Evolutionary conservation across 2,113 vertebrate species (phyloP).

Genomic region (Pluvialis apricaria): DNA sequence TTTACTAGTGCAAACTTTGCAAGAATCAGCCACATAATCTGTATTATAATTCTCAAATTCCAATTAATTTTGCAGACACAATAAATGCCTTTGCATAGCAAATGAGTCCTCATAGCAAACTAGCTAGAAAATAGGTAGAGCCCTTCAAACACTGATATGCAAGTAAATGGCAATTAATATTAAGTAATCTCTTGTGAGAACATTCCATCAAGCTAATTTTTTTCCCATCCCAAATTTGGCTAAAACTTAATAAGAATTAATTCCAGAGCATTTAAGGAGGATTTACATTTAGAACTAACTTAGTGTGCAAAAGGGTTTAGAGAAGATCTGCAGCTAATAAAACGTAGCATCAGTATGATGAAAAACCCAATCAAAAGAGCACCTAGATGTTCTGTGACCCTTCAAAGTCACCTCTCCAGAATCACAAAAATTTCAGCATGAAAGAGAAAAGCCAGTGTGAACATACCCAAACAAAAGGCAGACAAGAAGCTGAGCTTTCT

Average conservation of each 20-base stretch:
- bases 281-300: neutral
- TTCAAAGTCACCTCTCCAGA: neutral
- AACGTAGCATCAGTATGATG: neutral
- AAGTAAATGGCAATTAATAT: neutral
- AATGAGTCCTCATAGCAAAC: neutral
- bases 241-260: neutral
- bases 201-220: neutral
- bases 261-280: neutral
- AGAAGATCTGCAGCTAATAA: neutral
- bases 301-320: neutral
- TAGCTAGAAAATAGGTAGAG: neutral
- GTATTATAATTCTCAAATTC: neutral
- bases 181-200: neutral
- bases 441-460: neutral
- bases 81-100: neutral
- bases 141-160: neutral
- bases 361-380: neutral
- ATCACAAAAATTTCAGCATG: neutral
- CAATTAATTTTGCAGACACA: neutral
- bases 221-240: neutral
- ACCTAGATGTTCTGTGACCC: neutral
- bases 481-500: neutral
- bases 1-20: neutral
- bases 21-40: neutral
- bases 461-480: fast-evolving